Evolutionary conservation across 2,888 invertebrate species (phyloP).

Genomic region (Clistopyga incitator): DNA sequence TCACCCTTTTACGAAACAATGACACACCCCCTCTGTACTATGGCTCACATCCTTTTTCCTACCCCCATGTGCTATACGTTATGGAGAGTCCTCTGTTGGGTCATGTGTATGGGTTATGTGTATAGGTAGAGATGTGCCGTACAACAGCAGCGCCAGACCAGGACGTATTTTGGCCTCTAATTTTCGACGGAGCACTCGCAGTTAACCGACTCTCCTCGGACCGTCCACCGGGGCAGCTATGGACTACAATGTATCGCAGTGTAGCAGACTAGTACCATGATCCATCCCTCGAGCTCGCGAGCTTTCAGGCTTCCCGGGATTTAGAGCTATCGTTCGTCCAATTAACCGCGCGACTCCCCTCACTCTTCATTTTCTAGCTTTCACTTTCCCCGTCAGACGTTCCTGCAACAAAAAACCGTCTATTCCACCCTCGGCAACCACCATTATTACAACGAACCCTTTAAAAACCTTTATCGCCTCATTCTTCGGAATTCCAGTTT

Average conservation of each 20-base stretch:
- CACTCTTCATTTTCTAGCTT: constrained; percentile 58
- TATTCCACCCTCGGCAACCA: constrained; percentile 38
- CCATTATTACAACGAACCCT: constrained; percentile 39
- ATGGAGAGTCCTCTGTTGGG: constrained; percentile 42
- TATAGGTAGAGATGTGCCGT: constrained; percentile 18
- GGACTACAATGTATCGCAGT: constrained; percentile 22
- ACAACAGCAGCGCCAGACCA: constrained; percentile 22
- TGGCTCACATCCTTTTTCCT: constrained; percentile 50
- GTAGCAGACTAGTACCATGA: constrained; percentile 19
- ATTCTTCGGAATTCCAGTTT: constrained; percentile 9
- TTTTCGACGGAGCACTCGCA: constrained; percentile 74
- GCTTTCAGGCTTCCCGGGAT: constrained; percentile 74
- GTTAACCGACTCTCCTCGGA: constrained; percentile 61
- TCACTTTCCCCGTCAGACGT: constrained; percentile 47
- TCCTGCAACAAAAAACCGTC: constrained; percentile 54
- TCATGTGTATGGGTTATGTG: constrained; percentile 11
- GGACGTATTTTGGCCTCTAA: constrained; percentile 73
- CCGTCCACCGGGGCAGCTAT: constrained; percentile 42
- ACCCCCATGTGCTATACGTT: constrained; percentile 41
- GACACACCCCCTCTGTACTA: constrained; percentile 20
- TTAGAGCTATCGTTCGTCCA: constrained; percentile 78
- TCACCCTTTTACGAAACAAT: constrained; percentile 36
- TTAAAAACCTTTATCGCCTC: constrained; percentile 31
- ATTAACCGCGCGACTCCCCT: constrained; percentile 74
- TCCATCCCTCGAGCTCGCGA: constrained; percentile 47